Evolutionary conservation across 1,140 invertebrate species (phyloP), one percentile per base, ranked within the genome.

Genomic region (Drosophila fuyamai): DNA sequence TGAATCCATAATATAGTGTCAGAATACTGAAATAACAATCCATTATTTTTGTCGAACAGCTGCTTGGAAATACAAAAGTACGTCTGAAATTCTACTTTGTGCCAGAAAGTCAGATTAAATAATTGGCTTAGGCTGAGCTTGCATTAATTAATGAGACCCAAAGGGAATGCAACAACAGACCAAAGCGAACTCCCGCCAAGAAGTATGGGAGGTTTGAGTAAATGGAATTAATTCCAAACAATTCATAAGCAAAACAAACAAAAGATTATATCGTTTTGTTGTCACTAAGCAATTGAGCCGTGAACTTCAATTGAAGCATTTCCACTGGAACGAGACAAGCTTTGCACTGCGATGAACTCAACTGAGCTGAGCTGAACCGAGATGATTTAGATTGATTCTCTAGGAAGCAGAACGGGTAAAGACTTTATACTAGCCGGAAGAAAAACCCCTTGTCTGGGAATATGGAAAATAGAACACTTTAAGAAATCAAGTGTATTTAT

Each of bases 291-390:
- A 62, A 88, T 89, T 88, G 83, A 88, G 75, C 83, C 83, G 79
- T 88, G 83, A 88, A 88, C 83, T 89, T 88, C 63, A 88, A 89
- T 88, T 88, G 56, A 79, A 59, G 53, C 80, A 55, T 40, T 43
- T 41, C 53, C 41, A 13, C 27, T 46, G 40, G 47, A 32, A 35
- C 67, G 48, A 38, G 59, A 36, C 35, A 27, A 32, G 63, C 50
- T 71, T 23, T 71, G 44, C 29, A 50, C 66, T 14, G 68, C 67
- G 44, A 35, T 71, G 35, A 72, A 72, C 68, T 58, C 68, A 32
- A 47, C n/a, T 5, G 10, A 12, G 23, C 14, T 18, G 18, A 50
- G 18, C 58, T 41, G 47, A 35, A n/a, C 48, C 10, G 36, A 41
- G 59, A 61, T 61, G 38, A 72, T 71, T 71, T 71, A 50, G 36